Evolutionary conservation across 2,888 invertebrate species (phyloP).

Genomic region (Pomacea canaliculata): DNA sequence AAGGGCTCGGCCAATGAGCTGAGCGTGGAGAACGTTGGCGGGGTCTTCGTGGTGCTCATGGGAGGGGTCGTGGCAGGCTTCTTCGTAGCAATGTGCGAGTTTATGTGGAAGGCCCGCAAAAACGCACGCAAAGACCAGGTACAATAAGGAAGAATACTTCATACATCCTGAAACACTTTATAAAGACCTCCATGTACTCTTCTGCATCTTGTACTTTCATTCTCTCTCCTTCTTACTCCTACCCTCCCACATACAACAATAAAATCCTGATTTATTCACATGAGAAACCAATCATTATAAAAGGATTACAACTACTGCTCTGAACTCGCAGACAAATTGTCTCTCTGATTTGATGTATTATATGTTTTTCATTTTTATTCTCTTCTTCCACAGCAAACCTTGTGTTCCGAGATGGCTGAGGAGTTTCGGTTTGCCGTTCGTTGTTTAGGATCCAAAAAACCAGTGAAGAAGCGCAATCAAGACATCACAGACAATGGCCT

Average conservation of each 20-base stretch:
- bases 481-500: slow-evolving; percentile 62
- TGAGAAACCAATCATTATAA: too few relatives aligned
- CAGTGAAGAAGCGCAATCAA: slow-evolving; percentile 66
- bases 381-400: slow-evolving; percentile 77
- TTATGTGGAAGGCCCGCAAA: slow-evolving; percentile 71
- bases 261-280: too few relatives aligned
- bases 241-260: too few relatives aligned
- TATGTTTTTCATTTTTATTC: background rate
- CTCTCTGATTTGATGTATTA: too few relatives aligned
- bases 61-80: slow-evolving; percentile 92
- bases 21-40: slow-evolving; percentile 89
- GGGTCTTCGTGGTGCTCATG: slow-evolving; percentile 95
- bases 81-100: slow-evolving; percentile 91
- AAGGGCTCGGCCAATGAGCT: slow-evolving; percentile 88
- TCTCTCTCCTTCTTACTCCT: background rate
- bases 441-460: slow-evolving; percentile 88
- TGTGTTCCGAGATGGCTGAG: slow-evolving; percentile 95
- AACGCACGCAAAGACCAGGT: slow-evolving; percentile 64
- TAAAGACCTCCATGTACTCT: background rate
- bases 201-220: background rate
- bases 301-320: too few relatives aligned
- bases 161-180: background rate
- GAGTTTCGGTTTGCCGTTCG: slow-evolving; percentile 91
- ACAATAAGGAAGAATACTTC: background rate
- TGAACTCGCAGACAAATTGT: too few relatives aligned